Base-by-base conservation (phyloP, 2,113 vertebrate species). In the Nyctereutes procyonoides region DNA sequence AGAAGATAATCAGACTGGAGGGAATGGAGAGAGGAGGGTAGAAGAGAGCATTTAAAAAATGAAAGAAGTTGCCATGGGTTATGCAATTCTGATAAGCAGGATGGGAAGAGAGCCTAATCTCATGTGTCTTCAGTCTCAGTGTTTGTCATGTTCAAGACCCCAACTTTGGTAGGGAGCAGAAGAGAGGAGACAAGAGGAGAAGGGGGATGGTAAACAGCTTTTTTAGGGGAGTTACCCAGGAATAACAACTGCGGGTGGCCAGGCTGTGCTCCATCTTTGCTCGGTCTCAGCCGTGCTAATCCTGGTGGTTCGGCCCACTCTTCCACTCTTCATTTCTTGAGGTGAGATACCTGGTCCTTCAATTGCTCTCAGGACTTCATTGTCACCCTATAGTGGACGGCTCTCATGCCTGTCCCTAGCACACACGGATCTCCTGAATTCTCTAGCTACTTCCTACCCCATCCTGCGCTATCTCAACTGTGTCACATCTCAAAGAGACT, bases 1-100 rank as follows among this genome's bases (percentile, higher is more conserved):
- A 84, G 22, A 63, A 97, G 92, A 80, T 77, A 89, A 63, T 89
- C 65, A 81, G 86, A 60, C 63, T 92, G 90, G 92, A 97, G 89
- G 94, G 92, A 95, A 2, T 90, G 35, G 43, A 55, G 88, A 67
- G 51, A 95, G 86, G 82, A 97, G 43, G 84, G 90, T 76, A 96
- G 93, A 63, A 0, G 0, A 71, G 81, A 3, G 9, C 62, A 32
- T 16, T 83, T 84, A 62, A 93, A 97, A 95, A 86, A 43, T 71
- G 53, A 63, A 67, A 95, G n/a, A 96, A 93, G 14, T n/a, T n/a
- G 62, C 60, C 38, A 1, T 4, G 62, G 20, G 89, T 93, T 85
- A 79, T 22, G 84, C 63, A 95, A 43, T 48, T 74, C 91, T 77
- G 77, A 84, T 74, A 71, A 90, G 48, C 13, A 12, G 20, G 24